phyloP scores from a whole-genome alignment of 2,888 invertebrate genomes.

The Portevinia maculata region DNA sequence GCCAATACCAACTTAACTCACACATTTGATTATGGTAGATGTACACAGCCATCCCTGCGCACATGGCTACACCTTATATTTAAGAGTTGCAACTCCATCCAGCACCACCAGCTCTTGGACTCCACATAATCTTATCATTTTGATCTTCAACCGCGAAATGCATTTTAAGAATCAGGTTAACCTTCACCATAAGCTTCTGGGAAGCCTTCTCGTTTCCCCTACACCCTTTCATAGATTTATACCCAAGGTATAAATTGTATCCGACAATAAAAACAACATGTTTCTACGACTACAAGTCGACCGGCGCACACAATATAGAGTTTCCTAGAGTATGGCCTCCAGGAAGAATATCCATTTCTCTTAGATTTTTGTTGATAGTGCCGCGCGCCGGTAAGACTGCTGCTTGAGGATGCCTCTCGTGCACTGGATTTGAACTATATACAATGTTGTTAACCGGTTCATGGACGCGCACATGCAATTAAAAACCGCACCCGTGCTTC shows the following conservation, averaged over 20 bases:
- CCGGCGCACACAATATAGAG: conserved; percentile 53
- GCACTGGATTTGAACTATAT: conserved; percentile 71
- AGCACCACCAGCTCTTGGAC: neutral
- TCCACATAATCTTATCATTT: conserved; percentile 59
- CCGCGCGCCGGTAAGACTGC: conserved; percentile 30
- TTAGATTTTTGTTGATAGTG: conserved; percentile 8
- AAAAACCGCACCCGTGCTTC: conserved; percentile 70
- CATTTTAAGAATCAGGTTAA: conserved; percentile 73
- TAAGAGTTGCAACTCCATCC: conserved; percentile 35
- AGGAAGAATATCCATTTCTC: conserved; percentile 59
- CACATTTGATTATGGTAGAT: conserved; percentile 45
- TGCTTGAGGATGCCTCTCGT: conserved; percentile 38
- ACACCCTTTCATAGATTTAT: conserved; percentile 26
- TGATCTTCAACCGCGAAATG: conserved; percentile 67
- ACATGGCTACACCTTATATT: conserved; percentile 56
- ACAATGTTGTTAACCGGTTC: conserved; percentile 68
- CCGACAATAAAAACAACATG: conserved; percentile 61
- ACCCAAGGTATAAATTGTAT: conserved; percentile 53
- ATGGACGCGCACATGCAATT: conserved; percentile 69
- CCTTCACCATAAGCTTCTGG: conserved; percentile 68
- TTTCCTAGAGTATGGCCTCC: conserved; percentile 63
- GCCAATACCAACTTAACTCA: conserved; percentile 13
- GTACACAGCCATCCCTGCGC: conserved; percentile 28
- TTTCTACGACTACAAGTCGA: conserved; percentile 62
- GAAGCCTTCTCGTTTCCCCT: conserved; percentile 22